These are phyloP conservation scores for Argentina silus DNA, from an alignment of 2,797 vertebrate genomes.

Conservation along the genomic window DNA sequence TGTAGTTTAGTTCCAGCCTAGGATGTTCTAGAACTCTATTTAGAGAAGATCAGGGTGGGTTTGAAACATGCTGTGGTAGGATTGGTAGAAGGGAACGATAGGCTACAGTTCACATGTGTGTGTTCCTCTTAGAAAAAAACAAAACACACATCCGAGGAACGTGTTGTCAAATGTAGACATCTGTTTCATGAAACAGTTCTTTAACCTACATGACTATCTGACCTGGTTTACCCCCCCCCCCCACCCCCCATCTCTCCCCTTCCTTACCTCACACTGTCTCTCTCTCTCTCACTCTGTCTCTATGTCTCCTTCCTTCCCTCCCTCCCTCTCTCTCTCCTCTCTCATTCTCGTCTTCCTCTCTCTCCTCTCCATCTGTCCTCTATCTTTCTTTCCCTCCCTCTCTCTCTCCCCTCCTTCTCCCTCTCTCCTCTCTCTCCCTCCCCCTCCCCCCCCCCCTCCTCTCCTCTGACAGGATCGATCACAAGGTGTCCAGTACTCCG, in stretches of 20 bases:
- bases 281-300: not conserved
- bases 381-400: no score
- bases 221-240: no score
- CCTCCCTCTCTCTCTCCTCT: not conserved
- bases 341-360: not conserved
- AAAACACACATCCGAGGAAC: no score
- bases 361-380: no score
- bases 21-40: not conserved
- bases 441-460: not conserved
- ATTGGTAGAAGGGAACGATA: not conserved
- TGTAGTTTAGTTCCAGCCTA: not conserved
- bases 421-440: not conserved
- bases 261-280: not conserved
- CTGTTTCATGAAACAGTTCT: no score
- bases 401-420: not conserved
- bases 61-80: not conserved
- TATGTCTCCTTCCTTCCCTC: not conserved
- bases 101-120: no score
- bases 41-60: not conserved
- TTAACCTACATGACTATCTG: no score
- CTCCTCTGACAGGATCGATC: slow-evolving; percentile 83
- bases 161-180: no score
- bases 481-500: slow-evolving; percentile 89
- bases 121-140: no score
- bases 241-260: no score